Evolutionary conservation across 1,140 invertebrate genomes (phyloP).

Genomic region (Archegozetes longisetosus): DNA sequence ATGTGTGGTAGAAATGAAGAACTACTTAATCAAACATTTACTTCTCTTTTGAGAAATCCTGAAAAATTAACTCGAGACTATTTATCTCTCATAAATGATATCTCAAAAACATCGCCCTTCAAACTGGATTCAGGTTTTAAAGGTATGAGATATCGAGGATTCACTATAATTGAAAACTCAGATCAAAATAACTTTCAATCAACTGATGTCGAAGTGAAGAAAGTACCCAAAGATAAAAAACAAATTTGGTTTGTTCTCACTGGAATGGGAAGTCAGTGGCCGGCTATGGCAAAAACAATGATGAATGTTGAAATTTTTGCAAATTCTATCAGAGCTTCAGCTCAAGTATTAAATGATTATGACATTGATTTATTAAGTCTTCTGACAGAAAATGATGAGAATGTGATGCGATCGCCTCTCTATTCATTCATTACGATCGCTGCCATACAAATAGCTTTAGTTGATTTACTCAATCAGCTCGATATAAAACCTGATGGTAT

Average conservation of each 20-base stretch:
- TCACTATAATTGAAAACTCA: neutral
- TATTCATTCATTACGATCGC: constrained; percentile 72
- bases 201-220: neutral
- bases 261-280: constrained; percentile 94
- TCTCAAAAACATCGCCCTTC: constrained; percentile 1
- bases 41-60: constrained; percentile 25
- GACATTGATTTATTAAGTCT: constrained; percentile 9
- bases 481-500: constrained; percentile 77
- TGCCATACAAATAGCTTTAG: constrained; percentile 80
- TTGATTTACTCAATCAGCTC: constrained; percentile 57
- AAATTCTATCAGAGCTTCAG: neutral
- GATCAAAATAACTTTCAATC: neutral
- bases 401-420: neutral
- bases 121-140: neutral
- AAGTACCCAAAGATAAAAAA: constrained; percentile 31
- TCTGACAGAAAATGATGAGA: neutral
- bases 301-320: constrained; percentile 45
- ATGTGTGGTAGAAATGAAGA: constrained; percentile 34
- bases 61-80: constrained; percentile 18
- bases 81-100: constrained; percentile 11
- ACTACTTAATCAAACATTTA: constrained; percentile 28
- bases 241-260: constrained; percentile 88
- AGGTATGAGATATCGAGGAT: constrained; percentile 9
- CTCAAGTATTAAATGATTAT: constrained; percentile 29
- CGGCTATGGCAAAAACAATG: constrained; percentile 72